These are phyloP conservation scores for Pygoscelis adeliae DNA, from an alignment of 2,113 vertebrate species.

Conservation along the genomic window DNA sequence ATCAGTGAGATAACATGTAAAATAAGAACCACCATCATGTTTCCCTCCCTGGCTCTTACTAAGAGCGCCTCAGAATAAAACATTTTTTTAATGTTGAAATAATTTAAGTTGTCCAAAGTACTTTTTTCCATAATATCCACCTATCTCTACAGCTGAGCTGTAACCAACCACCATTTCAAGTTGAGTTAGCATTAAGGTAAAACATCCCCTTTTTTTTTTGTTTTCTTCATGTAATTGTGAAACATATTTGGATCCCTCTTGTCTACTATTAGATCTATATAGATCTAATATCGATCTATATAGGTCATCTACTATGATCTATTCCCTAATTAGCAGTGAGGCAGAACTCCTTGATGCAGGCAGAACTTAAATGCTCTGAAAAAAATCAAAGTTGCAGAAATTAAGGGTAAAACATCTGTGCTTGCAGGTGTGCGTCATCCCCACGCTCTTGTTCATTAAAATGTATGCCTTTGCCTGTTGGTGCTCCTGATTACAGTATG, in stretches of 20 bases:
- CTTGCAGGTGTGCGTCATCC: background rate
- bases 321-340: background rate
- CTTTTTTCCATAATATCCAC: background rate
- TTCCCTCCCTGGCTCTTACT: background rate
- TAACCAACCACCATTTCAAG: background rate
- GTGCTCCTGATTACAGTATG: background rate
- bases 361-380: background rate
- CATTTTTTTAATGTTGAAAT: background rate
- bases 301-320: background rate
- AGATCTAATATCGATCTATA: too few species aligned
- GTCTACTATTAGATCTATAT: background rate
- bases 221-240: background rate
- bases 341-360: background rate
- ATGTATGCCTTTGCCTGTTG: background rate
- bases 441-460: background rate
- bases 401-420: background rate
- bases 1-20: background rate
- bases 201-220: background rate
- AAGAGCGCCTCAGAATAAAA: background rate
- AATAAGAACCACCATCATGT: background rate
- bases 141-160: background rate
- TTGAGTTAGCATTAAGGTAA: background rate
- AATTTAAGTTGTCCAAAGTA: background rate
- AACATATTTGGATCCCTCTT: background rate
- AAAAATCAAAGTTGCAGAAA: background rate